These are phyloP conservation scores for Pantherophis guttatus DNA, from an alignment of 2,113 vertebrate genomes.

Conservation along the genomic window DNA sequence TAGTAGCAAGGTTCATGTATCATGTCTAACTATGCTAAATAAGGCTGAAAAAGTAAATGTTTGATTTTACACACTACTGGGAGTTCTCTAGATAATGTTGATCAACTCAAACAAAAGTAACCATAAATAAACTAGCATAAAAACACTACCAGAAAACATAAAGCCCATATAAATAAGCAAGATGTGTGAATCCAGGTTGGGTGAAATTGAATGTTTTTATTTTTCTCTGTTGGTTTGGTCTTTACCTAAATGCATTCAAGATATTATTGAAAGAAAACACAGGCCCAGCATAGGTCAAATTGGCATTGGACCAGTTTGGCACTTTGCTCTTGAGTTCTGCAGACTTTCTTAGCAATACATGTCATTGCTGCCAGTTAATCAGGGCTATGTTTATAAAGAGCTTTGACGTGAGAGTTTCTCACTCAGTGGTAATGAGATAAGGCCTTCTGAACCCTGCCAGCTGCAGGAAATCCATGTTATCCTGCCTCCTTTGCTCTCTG, in stretches of 20 bases:
- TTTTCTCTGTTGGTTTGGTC: neutral
- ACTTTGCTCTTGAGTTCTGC: neutral
- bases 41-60: neutral
- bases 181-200: neutral
- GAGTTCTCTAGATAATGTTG: neutral
- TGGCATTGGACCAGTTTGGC: neutral
- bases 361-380: conserved; percentile 51
- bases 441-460: conserved; percentile 66
- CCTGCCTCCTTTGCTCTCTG: conserved; percentile 57
- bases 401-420: conserved; percentile 59
- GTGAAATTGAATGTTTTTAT: neutral
- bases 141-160: neutral
- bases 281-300: neutral
- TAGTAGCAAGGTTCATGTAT: neutral
- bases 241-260: neutral
- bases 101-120: neutral
- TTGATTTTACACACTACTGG: neutral
- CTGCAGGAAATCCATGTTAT: conserved; percentile 74
- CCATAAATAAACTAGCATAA: neutral
- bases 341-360: conserved; percentile 38
- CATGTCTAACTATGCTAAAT: neutral
- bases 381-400: conserved; percentile 60
- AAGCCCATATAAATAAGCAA: neutral
- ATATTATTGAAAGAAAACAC: neutral
- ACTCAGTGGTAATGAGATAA: conserved; percentile 65